Evolutionary conservation across 2,113 vertebrate species (phyloP).

Genomic region (Sturnira hondurensis): DNA sequence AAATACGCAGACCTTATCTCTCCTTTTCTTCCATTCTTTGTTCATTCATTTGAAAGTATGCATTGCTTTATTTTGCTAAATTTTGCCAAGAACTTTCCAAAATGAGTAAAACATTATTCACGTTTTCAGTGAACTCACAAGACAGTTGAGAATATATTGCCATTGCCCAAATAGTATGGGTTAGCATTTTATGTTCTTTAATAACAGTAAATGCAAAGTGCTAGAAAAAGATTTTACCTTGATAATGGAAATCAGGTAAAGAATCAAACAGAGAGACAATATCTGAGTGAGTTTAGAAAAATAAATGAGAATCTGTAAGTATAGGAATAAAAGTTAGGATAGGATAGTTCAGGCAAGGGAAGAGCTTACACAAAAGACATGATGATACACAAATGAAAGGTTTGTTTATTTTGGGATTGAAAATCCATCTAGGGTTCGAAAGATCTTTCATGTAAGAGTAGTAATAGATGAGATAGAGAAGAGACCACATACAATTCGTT

Average conservation of each 20-base stretch:
- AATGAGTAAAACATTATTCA: neutral
- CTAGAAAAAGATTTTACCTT: neutral
- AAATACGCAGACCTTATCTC: accelerated
- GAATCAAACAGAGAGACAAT: neutral
- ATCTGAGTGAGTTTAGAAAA: neutral
- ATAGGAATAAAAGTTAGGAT: neutral
- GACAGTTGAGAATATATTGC: neutral
- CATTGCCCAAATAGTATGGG: neutral
- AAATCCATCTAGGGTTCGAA: neutral
- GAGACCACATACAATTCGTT: neutral
- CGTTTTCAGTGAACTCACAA: neutral
- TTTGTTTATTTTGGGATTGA: neutral
- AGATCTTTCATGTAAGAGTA: neutral
- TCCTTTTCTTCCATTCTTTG: neutral
- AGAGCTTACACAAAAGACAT: neutral
- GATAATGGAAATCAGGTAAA: neutral
- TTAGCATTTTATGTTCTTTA: neutral
- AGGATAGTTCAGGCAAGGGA: neutral
- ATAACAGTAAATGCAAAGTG: neutral
- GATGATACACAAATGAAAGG: neutral
- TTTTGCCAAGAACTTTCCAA: neutral
- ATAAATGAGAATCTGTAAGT: neutral
- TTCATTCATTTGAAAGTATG: neutral
- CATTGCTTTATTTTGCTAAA: neutral
- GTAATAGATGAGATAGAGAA: neutral